These are phyloP conservation scores for Sarotherodon lohbergeri DNA, from an alignment of 2,113 vertebrate genomes.

Conservation along the genomic window DNA sequence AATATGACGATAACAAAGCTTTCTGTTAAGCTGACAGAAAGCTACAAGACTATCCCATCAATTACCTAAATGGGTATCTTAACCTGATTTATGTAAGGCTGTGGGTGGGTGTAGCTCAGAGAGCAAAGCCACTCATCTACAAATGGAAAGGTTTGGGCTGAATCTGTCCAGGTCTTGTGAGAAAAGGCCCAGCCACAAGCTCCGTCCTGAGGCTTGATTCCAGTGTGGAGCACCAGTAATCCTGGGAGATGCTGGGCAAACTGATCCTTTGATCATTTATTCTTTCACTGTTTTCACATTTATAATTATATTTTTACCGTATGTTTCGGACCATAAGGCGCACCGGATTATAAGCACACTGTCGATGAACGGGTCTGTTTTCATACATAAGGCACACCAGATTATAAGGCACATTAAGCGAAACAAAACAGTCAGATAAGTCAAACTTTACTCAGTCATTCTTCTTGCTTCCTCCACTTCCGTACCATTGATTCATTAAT, in stretches of 20 bases:
- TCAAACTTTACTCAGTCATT: not conserved
- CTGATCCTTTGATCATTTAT: not conserved
- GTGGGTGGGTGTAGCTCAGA: not conserved
- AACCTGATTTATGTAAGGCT: not conserved
- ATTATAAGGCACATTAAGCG: not conserved
- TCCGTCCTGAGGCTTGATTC: not conserved
- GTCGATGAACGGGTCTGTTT: not conserved
- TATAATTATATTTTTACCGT: not conserved
- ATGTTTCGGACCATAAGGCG: not conserved
- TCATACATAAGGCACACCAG: not conserved
- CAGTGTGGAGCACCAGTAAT: not conserved
- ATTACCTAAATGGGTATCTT: not conserved
- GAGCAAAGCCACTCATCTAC: not conserved
- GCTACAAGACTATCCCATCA: not conserved
- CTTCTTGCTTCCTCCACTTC: rapidly evolving
- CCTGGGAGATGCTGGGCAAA: not conserved
- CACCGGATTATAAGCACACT: not conserved
- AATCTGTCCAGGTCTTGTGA: not conserved
- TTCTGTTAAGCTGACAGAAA: not conserved
- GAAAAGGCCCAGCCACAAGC: not conserved
- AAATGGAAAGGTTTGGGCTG: not conserved
- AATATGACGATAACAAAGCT: not conserved
- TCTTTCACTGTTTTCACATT: not conserved
- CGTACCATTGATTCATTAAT: rapidly evolving
- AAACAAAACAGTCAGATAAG: not conserved